These are phyloP conservation scores for Leptoteleia sp. DNA, from an alignment of 1,140 invertebrate species.

Conservation along the genomic window DNA sequence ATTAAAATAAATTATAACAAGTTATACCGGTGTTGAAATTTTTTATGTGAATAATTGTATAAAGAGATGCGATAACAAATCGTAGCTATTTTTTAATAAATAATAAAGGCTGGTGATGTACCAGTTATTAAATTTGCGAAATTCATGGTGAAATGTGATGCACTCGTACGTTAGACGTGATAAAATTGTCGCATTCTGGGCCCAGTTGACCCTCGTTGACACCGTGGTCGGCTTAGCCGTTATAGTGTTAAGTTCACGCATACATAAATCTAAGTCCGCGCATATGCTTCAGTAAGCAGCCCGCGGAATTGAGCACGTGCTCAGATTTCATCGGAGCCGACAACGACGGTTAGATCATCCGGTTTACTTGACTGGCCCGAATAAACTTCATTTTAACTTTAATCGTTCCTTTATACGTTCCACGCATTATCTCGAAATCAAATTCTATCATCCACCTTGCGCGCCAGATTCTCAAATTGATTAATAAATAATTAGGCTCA, in stretches of 20 bases:
- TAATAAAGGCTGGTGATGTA: too few relatives aligned
- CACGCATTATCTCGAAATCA: background rate
- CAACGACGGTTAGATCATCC: constrained; percentile 78
- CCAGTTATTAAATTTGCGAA: constrained; percentile 44
- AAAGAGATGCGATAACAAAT: too few relatives aligned
- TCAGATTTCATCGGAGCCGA: constrained; percentile 78
- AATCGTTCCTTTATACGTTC: constrained; percentile 13
- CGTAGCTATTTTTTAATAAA: too few relatives aligned
- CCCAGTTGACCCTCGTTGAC: constrained; percentile 81
- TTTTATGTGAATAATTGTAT: too few relatives aligned
- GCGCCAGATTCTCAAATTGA: background rate
- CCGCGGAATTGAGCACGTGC: constrained; percentile 79
- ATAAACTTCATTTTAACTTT: constrained; percentile 32
- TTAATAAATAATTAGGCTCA: too few relatives aligned
- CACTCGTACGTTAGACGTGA: constrained; percentile 68
- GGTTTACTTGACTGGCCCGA: constrained; percentile 65
- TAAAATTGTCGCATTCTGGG: constrained; percentile 81
- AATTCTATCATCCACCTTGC: background rate
- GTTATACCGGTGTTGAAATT: too few relatives aligned
- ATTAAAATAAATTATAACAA: too few relatives aligned
- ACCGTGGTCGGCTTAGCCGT: constrained; percentile 80
- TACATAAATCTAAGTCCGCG: constrained; percentile 79
- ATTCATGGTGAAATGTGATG: constrained; percentile 57
- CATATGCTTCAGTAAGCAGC: constrained; percentile 72
- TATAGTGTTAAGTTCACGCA: constrained; percentile 79